Conservation (phyloP, 2,888 invertebrate species). For the Pemphredon lugubris region DNA sequence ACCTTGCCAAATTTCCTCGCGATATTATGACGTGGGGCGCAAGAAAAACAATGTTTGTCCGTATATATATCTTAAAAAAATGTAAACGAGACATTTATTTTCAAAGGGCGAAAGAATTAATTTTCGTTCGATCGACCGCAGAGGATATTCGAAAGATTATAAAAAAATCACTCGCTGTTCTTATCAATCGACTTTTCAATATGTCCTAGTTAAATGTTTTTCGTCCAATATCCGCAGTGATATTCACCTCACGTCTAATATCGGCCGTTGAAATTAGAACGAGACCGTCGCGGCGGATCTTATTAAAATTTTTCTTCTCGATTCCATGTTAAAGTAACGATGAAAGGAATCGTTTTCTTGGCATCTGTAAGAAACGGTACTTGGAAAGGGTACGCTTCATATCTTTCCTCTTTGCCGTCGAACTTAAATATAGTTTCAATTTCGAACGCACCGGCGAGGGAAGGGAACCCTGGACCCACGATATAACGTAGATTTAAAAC, state of each 20-base stretch:
- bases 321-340: slow-evolving; percentile 33
- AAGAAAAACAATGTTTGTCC: too few relatives aligned
- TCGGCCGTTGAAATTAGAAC: background rate
- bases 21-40: too few relatives aligned
- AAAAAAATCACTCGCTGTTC: background rate
- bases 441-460: slow-evolving; percentile 69
- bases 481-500: slow-evolving; percentile 41
- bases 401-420: slow-evolving; percentile 42
- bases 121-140: too few relatives aligned
- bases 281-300: background rate
- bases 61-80: too few relatives aligned
- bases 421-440: slow-evolving; percentile 68
- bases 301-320: slow-evolving; percentile 5
- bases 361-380: slow-evolving; percentile 34
- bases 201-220: background rate
- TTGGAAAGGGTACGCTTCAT: slow-evolving; percentile 30
- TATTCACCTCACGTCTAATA: slow-evolving; percentile 1
- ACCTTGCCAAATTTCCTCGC: background rate
- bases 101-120: background rate
- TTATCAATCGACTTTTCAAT: background rate
- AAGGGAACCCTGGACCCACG: slow-evolving; percentile 46
- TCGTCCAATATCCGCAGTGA: too few relatives aligned
- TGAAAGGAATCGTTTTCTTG: slow-evolving; percentile 35
- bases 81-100: too few relatives aligned
- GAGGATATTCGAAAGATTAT: too few relatives aligned